Evolutionary conservation across 2,113 vertebrate species (phyloP), one percentile per base, ranked within the genome.

Genomic region (Grus americana): DNA sequence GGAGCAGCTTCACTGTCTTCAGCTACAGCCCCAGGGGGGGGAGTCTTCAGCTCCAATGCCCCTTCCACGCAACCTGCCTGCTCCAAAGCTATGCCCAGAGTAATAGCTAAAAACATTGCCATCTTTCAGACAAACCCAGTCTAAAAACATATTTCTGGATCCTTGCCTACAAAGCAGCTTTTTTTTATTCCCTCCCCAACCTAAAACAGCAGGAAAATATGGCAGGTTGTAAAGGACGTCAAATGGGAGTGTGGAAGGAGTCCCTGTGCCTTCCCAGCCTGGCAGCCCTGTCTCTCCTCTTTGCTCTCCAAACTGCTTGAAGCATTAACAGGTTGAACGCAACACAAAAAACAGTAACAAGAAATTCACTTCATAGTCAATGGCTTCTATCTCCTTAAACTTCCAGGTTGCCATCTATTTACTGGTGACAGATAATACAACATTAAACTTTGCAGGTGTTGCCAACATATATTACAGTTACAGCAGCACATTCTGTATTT

Each of bases 211-310:
- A 85, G 26, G 52, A 86, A 81, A 86, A 86, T 10, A 42, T 0
- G 1, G 16, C 36, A 84, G 24, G 13, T 7, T 67, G 42, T n/a
- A 80, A 85, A 46, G 26, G 17, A 67, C 32, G 55, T 47, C 1
- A 3, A 74, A 47, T 22, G 4, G 10, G 16, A 70, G 24, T 3
- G 3, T 3, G 18, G 80, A 54, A 73, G 40, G 22, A 82, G 66
- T 26, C 38, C 6, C 42, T 50, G 29, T 42, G 22, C 29, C 24
- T 26, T 24, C 21, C 59, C 55, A 73, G 46, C 8, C 30, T 49
- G 58, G 44, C 44, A 86, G 63, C 32, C 0, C 0, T 1, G 4
- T 21, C 38, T 50, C n/a, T 24, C 14, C 30, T 86, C 49, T 30
- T 22, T 22, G 50, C 44, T 68, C 34, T 42, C 42, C 2, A 2